phyloP scores from a whole-genome alignment of 2,113 vertebrate species.

The Stomatorhinus ivindoensis region DNA sequence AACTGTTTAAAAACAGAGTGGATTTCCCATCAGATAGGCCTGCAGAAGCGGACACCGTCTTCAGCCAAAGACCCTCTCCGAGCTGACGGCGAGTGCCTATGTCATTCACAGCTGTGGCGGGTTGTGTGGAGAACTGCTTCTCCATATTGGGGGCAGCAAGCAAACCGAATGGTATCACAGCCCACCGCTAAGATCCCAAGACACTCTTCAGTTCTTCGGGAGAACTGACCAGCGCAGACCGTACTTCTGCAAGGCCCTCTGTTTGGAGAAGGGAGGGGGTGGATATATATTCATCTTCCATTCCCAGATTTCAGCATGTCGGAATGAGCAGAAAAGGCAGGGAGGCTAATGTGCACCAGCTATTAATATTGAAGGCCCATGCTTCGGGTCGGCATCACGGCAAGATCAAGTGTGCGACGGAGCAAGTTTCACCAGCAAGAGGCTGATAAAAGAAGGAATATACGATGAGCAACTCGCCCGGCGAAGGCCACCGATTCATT shows the following conservation, averaged over 20 bases:
- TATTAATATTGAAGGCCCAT: conserved; percentile 27
- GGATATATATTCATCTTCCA: conserved; percentile 18
- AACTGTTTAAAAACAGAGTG: neutral
- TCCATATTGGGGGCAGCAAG: neutral
- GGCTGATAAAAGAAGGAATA: conserved; percentile 6
- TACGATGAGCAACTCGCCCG: neutral
- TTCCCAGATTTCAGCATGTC: conserved; percentile 21
- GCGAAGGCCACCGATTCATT: neutral
- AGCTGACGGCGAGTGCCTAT: neutral
- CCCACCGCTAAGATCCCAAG: neutral
- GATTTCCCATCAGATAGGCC: neutral
- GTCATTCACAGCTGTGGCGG: neutral
- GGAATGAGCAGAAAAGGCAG: conserved; percentile 14
- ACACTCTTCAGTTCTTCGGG: neutral
- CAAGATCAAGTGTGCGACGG: neutral
- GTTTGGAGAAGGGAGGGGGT: neutral
- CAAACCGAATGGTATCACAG: neutral
- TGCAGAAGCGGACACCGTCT: neutral
- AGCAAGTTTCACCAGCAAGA: neutral
- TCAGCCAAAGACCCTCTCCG: neutral
- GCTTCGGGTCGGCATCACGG: neutral
- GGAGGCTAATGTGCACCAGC: neutral
- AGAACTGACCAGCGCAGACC: neutral
- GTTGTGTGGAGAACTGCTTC: neutral
- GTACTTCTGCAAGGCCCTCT: neutral